Base-by-base conservation (phyloP, 1,140 invertebrate species). In the Batillaria attramentaria region DNA sequence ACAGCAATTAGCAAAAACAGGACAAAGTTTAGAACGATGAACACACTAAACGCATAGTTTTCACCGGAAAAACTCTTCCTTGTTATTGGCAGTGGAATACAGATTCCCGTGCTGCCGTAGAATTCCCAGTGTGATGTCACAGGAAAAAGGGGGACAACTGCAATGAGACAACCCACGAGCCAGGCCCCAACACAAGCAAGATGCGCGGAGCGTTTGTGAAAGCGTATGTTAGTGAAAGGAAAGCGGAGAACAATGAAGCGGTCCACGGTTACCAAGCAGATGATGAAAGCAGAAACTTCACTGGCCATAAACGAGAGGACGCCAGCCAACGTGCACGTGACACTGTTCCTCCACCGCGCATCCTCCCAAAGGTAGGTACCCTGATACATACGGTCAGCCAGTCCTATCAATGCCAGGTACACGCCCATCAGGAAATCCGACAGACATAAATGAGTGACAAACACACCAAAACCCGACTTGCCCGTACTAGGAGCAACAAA, bases 281-380 rank as follows among this genome's bases (percentile, higher is more conserved):
- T 78, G 35, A 72, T 66, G 10, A 78, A 37, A 1, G 77, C 77
- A n/a, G 77, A 78, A 8, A 62, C 65, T 43, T 78, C 68, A 33
- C 77, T 78, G 68, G 77, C 70, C 68, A 78, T 8, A 24, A 78
- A 31, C 24, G 65, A 78, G 8, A 78, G 35, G 43, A 78, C 70
- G 3, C 77, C 77, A 13, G 77, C 77, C 0, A 68, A 43, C 20
- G 54, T 46, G 31, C 77, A 78, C 24, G 66, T 39, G 1, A 28
- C 28, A 35, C 68, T 72, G 37, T 16, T 70, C 31, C 60, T 78
- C 77, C 77, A 78, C 28, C 72, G 65, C 13, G 16, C 31, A 10
- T 72, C 77, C 10, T 70, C n/a, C 31, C 39, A 41, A 46, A 72
- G 46, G 35, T 79, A 79, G 33, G 50, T 33, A 18, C 89, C 92